Evolutionary conservation across 2,113 vertebrate species (phyloP).

Genomic region (Reinhardtius hippoglossoides): DNA sequence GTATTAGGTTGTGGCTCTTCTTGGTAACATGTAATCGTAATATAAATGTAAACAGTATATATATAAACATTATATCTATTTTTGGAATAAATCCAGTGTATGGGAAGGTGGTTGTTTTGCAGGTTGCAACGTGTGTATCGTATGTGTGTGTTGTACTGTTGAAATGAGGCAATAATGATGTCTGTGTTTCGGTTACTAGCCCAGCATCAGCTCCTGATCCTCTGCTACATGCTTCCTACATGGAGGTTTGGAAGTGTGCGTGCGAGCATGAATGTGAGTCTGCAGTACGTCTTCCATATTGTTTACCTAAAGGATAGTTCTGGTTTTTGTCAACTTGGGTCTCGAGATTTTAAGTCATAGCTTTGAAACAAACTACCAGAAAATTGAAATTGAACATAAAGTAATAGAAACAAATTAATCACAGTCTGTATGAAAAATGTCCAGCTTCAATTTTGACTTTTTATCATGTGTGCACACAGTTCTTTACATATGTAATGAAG

Average conservation of each 20-base stretch:
- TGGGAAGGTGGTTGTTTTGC: slow-evolving; percentile 65
- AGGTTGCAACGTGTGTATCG: slow-evolving; percentile 59
- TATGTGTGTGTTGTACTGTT: slow-evolving; percentile 68
- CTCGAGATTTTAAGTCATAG: neutral
- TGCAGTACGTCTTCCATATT: slow-evolving; percentile 52
- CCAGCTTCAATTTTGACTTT: no score
- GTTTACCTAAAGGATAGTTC: slow-evolving; percentile 37
- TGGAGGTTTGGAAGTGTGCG: slow-evolving; percentile 36
- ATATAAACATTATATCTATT: slow-evolving; percentile 83
- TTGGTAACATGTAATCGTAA: slow-evolving; percentile 80
- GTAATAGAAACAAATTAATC: neutral
- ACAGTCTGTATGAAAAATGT: neutral
- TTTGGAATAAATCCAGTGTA: slow-evolving; percentile 78
- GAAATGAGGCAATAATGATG: slow-evolving; percentile 80
- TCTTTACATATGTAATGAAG: neutral
- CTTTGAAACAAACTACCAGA: neutral
- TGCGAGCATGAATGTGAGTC: slow-evolving; percentile 30
- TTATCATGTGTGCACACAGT: neutral
- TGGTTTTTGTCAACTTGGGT: slow-evolving; percentile 29
- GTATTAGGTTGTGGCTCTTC: slow-evolving; percentile 82
- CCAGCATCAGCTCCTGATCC: slow-evolving; percentile 73
- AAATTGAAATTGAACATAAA: neutral
- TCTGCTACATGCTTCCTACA: slow-evolving; percentile 58
- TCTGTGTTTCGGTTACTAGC: slow-evolving; percentile 67
- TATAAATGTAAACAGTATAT: slow-evolving; percentile 80